Evolutionary conservation across 2,113 vertebrate species (phyloP), one percentile per base, ranked within the genome.

Genomic region (Melanotaenia duboulayi): DNA sequence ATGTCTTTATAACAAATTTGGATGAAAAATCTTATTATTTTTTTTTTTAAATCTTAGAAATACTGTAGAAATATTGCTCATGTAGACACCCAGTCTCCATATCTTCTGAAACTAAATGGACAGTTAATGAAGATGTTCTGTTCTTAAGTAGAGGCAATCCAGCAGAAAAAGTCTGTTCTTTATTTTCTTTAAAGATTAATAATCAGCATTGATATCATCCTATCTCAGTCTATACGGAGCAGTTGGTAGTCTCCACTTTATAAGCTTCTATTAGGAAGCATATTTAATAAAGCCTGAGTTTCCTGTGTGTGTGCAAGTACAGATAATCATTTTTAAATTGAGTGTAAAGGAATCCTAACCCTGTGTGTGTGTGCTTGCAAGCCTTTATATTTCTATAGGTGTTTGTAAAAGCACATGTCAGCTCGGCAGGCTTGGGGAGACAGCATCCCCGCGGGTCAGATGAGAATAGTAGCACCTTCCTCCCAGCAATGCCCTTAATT

Each of bases 401-500:
- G 62, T 67, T 25, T 73, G 58, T 81, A 35, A 66, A 71, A 59
- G 55, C 63, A 55, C 72, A 57, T 77, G 80, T 80, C 83, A 81
- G 46, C 63, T 63, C 56, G 75, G 57, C 77, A 80, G 73, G 87
- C 80, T 74, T 64, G 70, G 56, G 69, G 61, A 83, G 80, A 85
- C 63, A 82, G 70, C 80, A 83, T 78, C 61, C 75, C 88, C 84
- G 58, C 60, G 64, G 86, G 88, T 80, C 49, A 59, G 76, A 88
- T 87, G 79, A 80, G 84, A 89, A 87, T 89, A 87, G 85, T 80
- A 81, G 81, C 82, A 80, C 84, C 77, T 86, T 89, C 81, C 84
- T 89, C 74, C 74, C 59, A 84, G 88, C 77, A 42, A 80, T 89
- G 89, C 87, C 88, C 91, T 89, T 89, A 92, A 92, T 92, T 92